Evolutionary conservation across 2,113 vertebrate species (phyloP).

Genomic region (Sus scrofa): T2T-Sscrofa CM000819.6:2666001-2666500

Average conservation of each 20-base stretch:
- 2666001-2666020: too few species aligned
- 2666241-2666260: fast-evolving
- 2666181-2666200: fast-evolving
- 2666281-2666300: neutral
- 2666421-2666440: neutral
- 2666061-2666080: fast-evolving
- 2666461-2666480: fast-evolving
- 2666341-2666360: neutral
- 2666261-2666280: fast-evolving
- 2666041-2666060: fast-evolving
- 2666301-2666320: fast-evolving
- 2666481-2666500: fast-evolving
- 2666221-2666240: fast-evolving
- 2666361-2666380: neutral
- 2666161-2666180: neutral
- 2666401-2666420: fast-evolving
- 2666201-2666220: fast-evolving
- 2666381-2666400: neutral
- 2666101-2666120: too few species aligned
- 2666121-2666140: too few species aligned
- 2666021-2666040: fast-evolving
- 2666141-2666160: neutral
- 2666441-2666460: neutral
- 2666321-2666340: neutral
- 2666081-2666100: fast-evolving